phyloP scores from a whole-genome alignment of 2,113 vertebrate species.

The Seriola quinqueradiata region DNA sequence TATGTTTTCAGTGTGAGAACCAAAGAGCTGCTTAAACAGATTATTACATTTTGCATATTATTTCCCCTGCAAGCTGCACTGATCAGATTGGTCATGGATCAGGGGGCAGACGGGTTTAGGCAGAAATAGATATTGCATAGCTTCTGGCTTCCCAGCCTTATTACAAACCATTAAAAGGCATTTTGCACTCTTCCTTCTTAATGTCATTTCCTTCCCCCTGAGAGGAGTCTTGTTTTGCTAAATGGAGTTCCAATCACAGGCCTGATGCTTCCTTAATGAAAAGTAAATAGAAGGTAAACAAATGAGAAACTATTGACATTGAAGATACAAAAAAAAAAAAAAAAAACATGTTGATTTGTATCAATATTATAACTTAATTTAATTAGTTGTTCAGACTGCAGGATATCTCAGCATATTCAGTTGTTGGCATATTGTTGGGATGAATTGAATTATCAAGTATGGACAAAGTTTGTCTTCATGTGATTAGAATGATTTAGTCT shows the following conservation, averaged over 20 bases:
- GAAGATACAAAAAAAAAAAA: constrained; percentile 1
- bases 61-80: constrained; percentile 65
- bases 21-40: constrained; percentile 58
- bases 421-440: background rate
- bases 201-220: constrained; percentile 59
- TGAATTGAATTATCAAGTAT: background rate
- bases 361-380: constrained; percentile 13
- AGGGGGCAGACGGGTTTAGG: constrained; percentile 67
- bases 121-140: constrained; percentile 72
- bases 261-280: constrained; percentile 64
- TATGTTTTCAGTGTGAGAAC: constrained; percentile 43
- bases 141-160: constrained; percentile 64
- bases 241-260: constrained; percentile 69
- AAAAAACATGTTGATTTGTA: background rate
- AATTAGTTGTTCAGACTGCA: background rate
- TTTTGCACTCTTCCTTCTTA: constrained; percentile 68
- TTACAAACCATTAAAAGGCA: constrained; percentile 74
- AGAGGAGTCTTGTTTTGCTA: constrained; percentile 64
- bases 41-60: constrained; percentile 67
- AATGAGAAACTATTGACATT: constrained; percentile 51
- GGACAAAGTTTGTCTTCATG: constrained; percentile 17
- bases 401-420: background rate
- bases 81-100: constrained; percentile 82
- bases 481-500: background rate
- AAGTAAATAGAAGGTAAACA: constrained; percentile 62